Evolutionary conservation across 1,140 invertebrate genomes (phyloP).

Genomic region (Catajapyx aquilonaris): DNA sequence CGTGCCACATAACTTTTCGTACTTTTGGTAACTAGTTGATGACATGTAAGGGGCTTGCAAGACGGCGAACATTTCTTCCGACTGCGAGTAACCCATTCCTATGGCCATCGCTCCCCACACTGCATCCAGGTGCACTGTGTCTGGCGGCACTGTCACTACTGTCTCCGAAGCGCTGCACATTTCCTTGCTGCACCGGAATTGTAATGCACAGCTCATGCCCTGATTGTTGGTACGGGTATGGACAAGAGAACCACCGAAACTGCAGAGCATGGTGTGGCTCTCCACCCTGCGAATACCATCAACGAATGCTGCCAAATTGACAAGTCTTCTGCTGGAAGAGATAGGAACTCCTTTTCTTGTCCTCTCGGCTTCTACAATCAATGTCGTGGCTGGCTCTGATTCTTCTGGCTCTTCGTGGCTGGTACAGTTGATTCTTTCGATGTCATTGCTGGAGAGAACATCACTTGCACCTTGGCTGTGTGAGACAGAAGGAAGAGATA

Average conservation of each 20-base stretch:
- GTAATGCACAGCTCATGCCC: not conserved
- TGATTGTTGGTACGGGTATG: not conserved
- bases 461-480: no score
- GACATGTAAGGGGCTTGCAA: not conserved
- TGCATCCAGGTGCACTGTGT: not conserved
- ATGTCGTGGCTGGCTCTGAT: no score
- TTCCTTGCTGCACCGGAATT: not conserved
- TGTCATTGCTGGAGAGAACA: no score
- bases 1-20: not conserved
- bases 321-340: not conserved
- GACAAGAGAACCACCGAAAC: not conserved
- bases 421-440: no score
- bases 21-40: not conserved
- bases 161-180: not conserved
- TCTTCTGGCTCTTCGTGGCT: no score
- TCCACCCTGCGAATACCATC: not conserved
- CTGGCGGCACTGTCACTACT: not conserved
- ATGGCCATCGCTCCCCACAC: not conserved
- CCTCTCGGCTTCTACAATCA: no score
- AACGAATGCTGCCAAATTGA: not conserved
- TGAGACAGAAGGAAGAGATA: no score
- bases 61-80: not conserved
- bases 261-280: not conserved
- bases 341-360: not conserved
- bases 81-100: slow-evolving; percentile 4